Percentiles rank a stretch among this genome's conserved stretches.
phyloP scores from a whole-genome alignment of 2,797 vertebrate genomes.

The Thalassophryne amazonica region DNA sequence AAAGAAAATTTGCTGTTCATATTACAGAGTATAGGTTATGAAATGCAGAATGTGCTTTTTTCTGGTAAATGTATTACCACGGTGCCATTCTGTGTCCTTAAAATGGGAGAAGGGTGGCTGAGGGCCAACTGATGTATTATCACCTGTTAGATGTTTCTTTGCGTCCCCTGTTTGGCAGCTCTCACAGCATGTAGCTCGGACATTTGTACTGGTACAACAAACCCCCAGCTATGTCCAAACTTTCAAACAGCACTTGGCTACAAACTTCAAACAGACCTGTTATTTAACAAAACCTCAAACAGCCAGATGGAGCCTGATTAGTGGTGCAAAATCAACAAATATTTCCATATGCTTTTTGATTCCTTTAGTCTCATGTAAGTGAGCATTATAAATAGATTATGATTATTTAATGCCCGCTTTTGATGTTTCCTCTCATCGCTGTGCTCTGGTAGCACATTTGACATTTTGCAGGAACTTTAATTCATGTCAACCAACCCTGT shows the following conservation, averaged over 20 bases:
- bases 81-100: background rate
- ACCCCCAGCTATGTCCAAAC: conserved; percentile 19
- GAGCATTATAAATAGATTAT: conserved; percentile 16
- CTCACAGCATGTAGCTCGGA: conserved; percentile 3
- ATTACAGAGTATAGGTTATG: no score
- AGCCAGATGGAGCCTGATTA: background rate
- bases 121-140: background rate
- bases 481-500: background rate
- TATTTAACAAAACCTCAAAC: background rate
- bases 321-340: conserved; percentile 5
- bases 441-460: conserved; percentile 18
- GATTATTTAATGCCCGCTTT: conserved; percentile 10
- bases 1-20: no score
- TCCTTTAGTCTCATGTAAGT: background rate
- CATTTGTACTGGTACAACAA: conserved; percentile 21
- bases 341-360: background rate
- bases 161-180: conserved; percentile 6
- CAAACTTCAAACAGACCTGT: conserved; percentile 11
- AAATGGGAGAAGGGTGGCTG: background rate
- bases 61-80: background rate
- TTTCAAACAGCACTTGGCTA: background rate
- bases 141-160: conserved; percentile 31
- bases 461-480: conserved; percentile 13
- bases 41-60: no score
- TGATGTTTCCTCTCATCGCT: conserved; percentile 26